Base-by-base conservation (phyloP, 2,888 invertebrate species). In the Unio pictorum region DNA sequence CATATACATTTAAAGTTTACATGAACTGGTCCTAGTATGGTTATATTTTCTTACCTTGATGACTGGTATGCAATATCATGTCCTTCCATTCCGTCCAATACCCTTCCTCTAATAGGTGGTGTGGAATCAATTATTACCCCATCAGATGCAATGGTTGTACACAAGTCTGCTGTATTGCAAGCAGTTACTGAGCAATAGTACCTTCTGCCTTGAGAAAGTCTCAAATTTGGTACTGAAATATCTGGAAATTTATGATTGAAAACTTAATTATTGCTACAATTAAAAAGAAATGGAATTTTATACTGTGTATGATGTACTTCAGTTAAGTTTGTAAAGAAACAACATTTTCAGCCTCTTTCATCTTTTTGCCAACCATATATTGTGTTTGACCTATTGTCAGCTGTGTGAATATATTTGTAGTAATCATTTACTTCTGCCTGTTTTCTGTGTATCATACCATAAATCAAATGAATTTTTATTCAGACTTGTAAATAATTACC, bases 41-140 rank as follows among this genome's bases (percentile, higher is more conserved):
- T 18, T 1, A 3, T 1, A 7, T 20, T 66, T n/a, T 58, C 55
- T 66, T 56, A 79, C 79, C 68, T 69, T 60, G 74, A 73, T 4
- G 71, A 64, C 69, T 84, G 84, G 64, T 77, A 82, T 34, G 78
- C 71, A 30, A 78, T 76, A 59, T 82, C 80, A 8, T 59, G 65
- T 18, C 62, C 66, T 8, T 60, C 66, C 4, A 71, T 70, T 6
- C 84, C 84, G 66, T 83, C 83, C 20, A 70, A 74, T 11, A 84
- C 78, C n/a, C 59, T 61, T 7, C 84, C 84, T 7, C 69, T 65
- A 6, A 72, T 66, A 6, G 84, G 84, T 3, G 82, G 74, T n/a
- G 79, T 81, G 57, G 75, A 71, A 58, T 84, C 84, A 55, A 82
- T 68, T 54, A 82, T 55, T 63, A 84, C 68, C 11, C 82, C 83